Percentiles rank a stretch among this genome's conserved stretches.
These are phyloP conservation scores for Formica aserva DNA, from an alignment of 2,888 invertebrate species.

Conservation along the genomic window DNA sequence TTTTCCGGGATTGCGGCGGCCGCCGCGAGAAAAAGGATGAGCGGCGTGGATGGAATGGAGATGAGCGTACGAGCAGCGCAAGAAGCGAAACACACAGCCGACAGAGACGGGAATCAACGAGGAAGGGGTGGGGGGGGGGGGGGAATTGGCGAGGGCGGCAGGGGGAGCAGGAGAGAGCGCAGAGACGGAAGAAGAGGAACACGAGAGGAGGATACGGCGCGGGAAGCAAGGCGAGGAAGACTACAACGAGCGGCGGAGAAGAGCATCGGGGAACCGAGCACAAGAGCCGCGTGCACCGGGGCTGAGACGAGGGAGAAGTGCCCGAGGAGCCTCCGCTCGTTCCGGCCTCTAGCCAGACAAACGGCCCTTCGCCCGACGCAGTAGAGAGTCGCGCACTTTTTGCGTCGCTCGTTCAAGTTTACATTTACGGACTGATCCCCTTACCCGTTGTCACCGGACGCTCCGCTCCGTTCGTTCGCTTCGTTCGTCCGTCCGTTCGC, in stretches of 20 bases:
- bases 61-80: slow-evolving; percentile 62
- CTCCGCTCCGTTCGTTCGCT: slow-evolving; percentile 44
- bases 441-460: slow-evolving; percentile 77
- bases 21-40: slow-evolving; percentile 68
- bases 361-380: slow-evolving; percentile 71
- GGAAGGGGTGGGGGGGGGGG: slow-evolving; percentile 18
- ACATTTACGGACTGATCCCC: slow-evolving; percentile 81
- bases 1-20: slow-evolving; percentile 71
- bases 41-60: slow-evolving; percentile 70
- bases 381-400: slow-evolving; percentile 67
- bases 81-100: slow-evolving; percentile 58
- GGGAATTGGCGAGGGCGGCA: neutral
- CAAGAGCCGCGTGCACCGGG: slow-evolving; percentile 57
- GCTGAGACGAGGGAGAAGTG: slow-evolving; percentile 54
- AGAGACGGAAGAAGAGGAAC: slow-evolving; percentile 46
- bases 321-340: slow-evolving; percentile 63
- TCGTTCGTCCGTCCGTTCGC: neutral
- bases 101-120: slow-evolving; percentile 34
- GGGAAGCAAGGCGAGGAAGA: slow-evolving; percentile 49
- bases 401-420: slow-evolving; percentile 73
- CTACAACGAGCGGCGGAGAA: slow-evolving; percentile 62
- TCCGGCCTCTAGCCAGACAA: slow-evolving; percentile 74
- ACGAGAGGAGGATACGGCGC: slow-evolving; percentile 28
- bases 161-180: slow-evolving; percentile 6
- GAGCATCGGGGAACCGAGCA: slow-evolving; percentile 56